A percentile compares a stretch with the other conserved stretches of the same genome.
These are phyloP conservation scores for Drosophila pachea DNA, from an alignment of 1,140 invertebrate genomes.

Conservation along the genomic window DNA sequence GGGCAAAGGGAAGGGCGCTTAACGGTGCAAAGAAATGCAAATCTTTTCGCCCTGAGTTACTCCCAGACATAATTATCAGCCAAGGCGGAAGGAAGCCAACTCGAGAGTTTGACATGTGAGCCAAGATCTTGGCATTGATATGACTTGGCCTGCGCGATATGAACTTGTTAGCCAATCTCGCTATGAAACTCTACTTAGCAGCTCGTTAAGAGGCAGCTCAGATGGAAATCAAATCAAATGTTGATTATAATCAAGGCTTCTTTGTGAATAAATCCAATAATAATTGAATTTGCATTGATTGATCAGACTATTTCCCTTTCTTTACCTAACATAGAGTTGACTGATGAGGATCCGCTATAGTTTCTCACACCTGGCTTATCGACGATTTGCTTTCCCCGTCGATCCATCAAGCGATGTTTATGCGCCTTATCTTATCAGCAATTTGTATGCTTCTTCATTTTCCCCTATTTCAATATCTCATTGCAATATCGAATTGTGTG, in stretches of 20 bases:
- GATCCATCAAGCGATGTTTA: too few species aligned
- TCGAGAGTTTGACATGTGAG: background rate
- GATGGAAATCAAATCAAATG: too few species aligned
- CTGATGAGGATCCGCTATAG: too few species aligned
- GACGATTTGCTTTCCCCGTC: too few species aligned
- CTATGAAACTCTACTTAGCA: background rate
- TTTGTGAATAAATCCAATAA: too few species aligned
- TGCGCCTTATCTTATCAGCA: background rate
- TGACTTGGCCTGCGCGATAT: background rate
- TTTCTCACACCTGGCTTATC: too few species aligned
- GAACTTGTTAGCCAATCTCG: conserved; percentile 3
- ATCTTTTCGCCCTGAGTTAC: conserved; percentile 17
- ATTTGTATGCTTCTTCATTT: background rate
- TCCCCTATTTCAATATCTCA: background rate
- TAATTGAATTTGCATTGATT: too few species aligned
- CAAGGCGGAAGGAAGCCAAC: conserved; percentile 35
- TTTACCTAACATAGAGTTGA: too few species aligned
- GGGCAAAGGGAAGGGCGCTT: background rate
- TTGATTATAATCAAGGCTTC: too few species aligned
- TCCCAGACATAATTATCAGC: conserved; percentile 31
- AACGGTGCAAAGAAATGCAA: conserved; percentile 37
- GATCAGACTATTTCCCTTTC: too few species aligned
- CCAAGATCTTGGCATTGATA: background rate
- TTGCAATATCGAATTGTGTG: conserved; percentile 10
- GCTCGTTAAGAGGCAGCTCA: too few species aligned